Percentiles rank a stretch among this genome's conserved stretches.
Evolutionary conservation across 2,797 vertebrate genomes (phyloP).

Genomic region (Neosalanx taihuensis): DNA sequence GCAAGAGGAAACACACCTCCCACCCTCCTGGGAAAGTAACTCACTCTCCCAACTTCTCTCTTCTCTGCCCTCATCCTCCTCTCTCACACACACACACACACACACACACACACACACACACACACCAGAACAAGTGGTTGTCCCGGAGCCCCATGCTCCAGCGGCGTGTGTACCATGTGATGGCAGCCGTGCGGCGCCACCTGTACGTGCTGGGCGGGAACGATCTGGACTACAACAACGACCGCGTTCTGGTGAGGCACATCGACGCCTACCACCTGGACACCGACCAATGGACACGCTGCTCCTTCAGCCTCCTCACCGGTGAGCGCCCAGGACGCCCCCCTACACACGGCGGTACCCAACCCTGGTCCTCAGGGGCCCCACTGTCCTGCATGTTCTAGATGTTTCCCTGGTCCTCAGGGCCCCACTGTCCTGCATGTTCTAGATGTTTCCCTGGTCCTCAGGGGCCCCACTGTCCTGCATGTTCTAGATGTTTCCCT

Average conservation of each 20-base stretch:
- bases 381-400: too few species aligned
- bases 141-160: slow-evolving; percentile 92
- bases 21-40: neutral
- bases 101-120: slow-evolving; percentile 15
- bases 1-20: too few species aligned
- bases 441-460: too few species aligned
- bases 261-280: slow-evolving; percentile 95
- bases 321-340: slow-evolving; percentile 64
- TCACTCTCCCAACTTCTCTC: neutral
- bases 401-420: too few species aligned
- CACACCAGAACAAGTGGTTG: slow-evolving; percentile 87
- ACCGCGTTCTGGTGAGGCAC: slow-evolving; percentile 92
- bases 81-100: slow-evolving; percentile 10
- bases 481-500: too few species aligned
- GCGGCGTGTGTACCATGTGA: slow-evolving; percentile 94
- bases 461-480: too few species aligned
- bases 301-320: slow-evolving; percentile 90
- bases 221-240: slow-evolving; percentile 96
- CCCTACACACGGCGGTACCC: too few species aligned
- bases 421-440: too few species aligned
- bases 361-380: too few species aligned
- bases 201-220: slow-evolving; percentile 95
- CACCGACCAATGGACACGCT: slow-evolving; percentile 92
- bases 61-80: neutral
- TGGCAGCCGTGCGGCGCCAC: slow-evolving; percentile 89